Base-by-base conservation (phyloP, 2,113 vertebrate genomes). In the Hippoglossus stenolepis region DNA sequence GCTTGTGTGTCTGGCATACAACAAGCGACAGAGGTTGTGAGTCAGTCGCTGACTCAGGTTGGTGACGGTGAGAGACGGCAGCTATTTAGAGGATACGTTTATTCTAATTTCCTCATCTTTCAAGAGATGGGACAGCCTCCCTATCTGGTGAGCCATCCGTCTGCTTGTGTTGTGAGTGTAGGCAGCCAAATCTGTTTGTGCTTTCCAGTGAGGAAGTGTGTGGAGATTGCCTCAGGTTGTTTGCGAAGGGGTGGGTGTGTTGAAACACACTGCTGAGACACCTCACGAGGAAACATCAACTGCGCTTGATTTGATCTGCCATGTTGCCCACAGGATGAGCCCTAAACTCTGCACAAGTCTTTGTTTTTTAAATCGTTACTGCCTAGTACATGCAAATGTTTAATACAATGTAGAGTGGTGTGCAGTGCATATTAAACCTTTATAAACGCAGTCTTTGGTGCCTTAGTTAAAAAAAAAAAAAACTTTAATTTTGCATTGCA, bases 171-270 rank as follows among this genome's bases (percentile, higher is more conserved):
- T 69, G 3, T 21, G 53, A 73, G 65, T 78, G 84, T 66, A 78
- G 83, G 86, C 74, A 80, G 72, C 73, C 66, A 58, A 15, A 72
- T 75, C 68, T 87, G 86, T 77, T 88, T 85, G 84, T 79, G 84
- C 40, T 85, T 81, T 86, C 75, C 31, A 82, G 54, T 72, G 85
- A 86, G 62, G 63, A 70, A 84, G 72, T 70, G 75, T 75, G 73
- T 72, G 68, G 72, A 75, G 82, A 86, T 79, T 23, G 88, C 86
- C 85, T 82, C 49, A 57, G 84, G 88, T 75, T 91, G 87, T 92
- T 88, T 88, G 73, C 49, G 79, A 83, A 75, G 60, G 71, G 82
- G 66, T 58, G 81, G 77, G 63, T 77, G 73, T 75, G 69, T 73
- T 80, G 77, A 89, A 84, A 85, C 73, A 69, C 71, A 75, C 80